Evolutionary conservation across 23 tunicate genomes (phyloP), one percentile per base, ranked within the genome.

Genomic region (Diplosoma virens): DNA sequence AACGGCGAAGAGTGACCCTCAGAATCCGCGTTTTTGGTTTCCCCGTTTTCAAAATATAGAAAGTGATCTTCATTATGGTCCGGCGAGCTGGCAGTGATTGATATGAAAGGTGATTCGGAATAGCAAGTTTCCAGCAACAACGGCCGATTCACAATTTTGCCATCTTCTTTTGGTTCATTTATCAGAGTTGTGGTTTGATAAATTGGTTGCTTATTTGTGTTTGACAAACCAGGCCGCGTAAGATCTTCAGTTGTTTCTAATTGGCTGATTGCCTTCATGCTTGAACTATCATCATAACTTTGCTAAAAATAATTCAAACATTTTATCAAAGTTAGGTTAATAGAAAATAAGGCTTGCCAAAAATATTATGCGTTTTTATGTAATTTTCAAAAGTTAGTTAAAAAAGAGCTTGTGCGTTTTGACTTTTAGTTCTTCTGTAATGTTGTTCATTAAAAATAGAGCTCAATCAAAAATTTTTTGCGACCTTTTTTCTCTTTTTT

Each of bases 51-150:
- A n/a, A n/a, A n/a, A n/a, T n/a, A n/a, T n/a, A n/a, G n/a, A n/a
- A n/a, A n/a, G 34, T 9, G 6, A 11, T 61, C 69, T 7, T 47
- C 68, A 4, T 69, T 79, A 33, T 32, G 63, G 24, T 66, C 82
- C 1, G 90, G 82, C 54, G 83, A 37, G 50, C 73, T 53, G 0
- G 90, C 83, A 0, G 87, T 74, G n/a, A 82, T 75, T 6, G 79
- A 64, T 5, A 82, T 82, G 54, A 82, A 82, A 31, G 87, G 81
- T 2, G 74, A 67, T 7, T 35, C 52, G 52, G 7, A 7, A 52
- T 67, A 37, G 23, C 52, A 17, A 7, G 28, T 22, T 14, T 37
- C 4, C 6, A 67, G 30, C 2, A 24, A 7, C 20, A 5, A 5
- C 6, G 64, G 25, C 16, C 52, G 52, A 9, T 16, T 11, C 52